Base-by-base conservation (phyloP, 2,113 vertebrate species). In the Rhagologus leucostigma region DNA sequence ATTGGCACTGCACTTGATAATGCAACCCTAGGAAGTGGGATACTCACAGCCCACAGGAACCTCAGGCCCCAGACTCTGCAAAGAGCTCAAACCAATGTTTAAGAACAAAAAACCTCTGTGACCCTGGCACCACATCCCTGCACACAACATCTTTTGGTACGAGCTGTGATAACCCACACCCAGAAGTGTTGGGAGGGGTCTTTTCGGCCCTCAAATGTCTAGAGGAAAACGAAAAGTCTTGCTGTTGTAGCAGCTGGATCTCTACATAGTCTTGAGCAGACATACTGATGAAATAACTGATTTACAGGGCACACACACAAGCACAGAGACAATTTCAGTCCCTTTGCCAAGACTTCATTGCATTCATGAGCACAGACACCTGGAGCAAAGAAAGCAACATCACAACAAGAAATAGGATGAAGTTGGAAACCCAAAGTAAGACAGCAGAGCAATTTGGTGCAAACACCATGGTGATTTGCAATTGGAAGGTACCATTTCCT, bases 331-430 rank as follows among this genome's bases (percentile, higher is more conserved):
- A 19, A 30, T 7, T 27, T 47, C 39, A 86, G 35, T 33, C 15
- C 30, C 50, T 78, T n/a, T 50, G 26, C 29, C 53, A 64, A 60
- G 20, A 5, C 20, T 1, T 1, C 6, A 3, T 8, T 20, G 59
- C 5, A 46, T 11, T 50, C 18, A 24, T 3, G 16, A 0, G 1
- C 3, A 8, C 16, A 49, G 23, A 18, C 9, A 79, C 5, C 6
- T 18, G 14, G 8, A 83, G 37, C 26, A 75, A 75, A 74, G 32
- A 75, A 70, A 67, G n/a, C 35, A 79, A 23, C 1, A 1, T 11
- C 32, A 42, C 16, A 46, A 47, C 0, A 0, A 55, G 18, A 76
- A 67, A 75, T 0, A 46, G 26, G 3, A 70, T 0, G 1, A 47
- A 50, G 26, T 2, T 37, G 8, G 22, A 86, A 71, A 74, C 0